A percentile compares a stretch with the other conserved stretches of the same genome.
Conservation (phyloP, 2,888 invertebrate genomes). For the Leptarthrus brevirostris region DNA sequence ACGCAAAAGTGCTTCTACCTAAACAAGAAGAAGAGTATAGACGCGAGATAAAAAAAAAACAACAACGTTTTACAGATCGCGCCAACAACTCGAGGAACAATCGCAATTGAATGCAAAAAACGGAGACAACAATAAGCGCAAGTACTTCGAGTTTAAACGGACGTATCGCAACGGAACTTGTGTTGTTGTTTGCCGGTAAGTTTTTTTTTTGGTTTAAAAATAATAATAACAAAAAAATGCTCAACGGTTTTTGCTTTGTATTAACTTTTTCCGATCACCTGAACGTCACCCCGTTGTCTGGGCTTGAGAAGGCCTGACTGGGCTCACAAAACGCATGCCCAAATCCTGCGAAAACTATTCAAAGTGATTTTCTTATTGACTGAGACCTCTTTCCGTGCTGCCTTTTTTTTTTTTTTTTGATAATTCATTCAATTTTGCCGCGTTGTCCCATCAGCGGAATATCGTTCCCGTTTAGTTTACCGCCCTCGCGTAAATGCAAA, state of each 20-base stretch:
- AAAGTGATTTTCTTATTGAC: too few species aligned
- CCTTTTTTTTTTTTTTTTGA: not conserved
- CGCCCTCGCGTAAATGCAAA: constrained; percentile 41
- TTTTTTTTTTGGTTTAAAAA: not conserved
- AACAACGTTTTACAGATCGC: too few species aligned
- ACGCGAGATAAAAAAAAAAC: constrained; percentile 1
- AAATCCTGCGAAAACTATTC: not conserved
- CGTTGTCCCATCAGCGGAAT: not conserved
- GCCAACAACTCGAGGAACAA: constrained; percentile 44
- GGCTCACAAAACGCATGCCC: not conserved
- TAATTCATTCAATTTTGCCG: not conserved
- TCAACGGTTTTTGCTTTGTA: not conserved
- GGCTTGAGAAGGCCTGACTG: not conserved
- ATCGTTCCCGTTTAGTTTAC: not conserved
- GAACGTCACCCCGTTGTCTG: constrained; percentile 7
- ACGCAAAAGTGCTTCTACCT: constrained; percentile 30
- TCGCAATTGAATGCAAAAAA: constrained; percentile 52
- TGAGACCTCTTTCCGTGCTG: too few species aligned
- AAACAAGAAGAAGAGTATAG: not conserved
- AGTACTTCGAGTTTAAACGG: not conserved
- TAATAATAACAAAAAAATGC: too few species aligned
- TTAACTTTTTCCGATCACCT: constrained; percentile 1
- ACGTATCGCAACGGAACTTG: not conserved
- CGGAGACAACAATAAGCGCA: constrained; percentile 40
- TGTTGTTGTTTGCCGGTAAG: not conserved